phyloP scores from a whole-genome alignment of 2,797 vertebrate species.

The Esox masquinongy region DNA sequence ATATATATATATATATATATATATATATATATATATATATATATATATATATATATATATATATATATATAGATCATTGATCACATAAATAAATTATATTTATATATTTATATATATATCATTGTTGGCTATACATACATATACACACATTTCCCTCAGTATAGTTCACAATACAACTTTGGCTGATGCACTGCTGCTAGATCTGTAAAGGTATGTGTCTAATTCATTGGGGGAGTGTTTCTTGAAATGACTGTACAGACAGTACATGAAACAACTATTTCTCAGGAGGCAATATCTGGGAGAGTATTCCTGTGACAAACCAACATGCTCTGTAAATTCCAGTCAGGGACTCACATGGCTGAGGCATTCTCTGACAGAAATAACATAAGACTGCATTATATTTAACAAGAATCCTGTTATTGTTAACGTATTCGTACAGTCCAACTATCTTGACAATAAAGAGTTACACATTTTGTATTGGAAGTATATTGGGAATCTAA shows the following conservation, averaged over 20 bases:
- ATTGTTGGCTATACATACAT: too few species aligned
- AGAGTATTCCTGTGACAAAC: slow-evolving; percentile 8
- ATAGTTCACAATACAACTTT: neutral
- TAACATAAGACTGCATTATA: neutral
- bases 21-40: too few species aligned
- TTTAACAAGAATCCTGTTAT: neutral
- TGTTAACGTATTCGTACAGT: neutral
- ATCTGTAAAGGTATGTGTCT: neutral
- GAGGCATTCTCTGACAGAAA: neutral
- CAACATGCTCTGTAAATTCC: neutral
- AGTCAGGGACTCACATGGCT: neutral
- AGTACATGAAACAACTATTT: neutral
- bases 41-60: too few species aligned
- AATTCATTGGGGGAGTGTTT: neutral
- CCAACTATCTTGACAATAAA: neutral
- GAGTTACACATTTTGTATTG: too few species aligned
- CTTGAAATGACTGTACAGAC: neutral
- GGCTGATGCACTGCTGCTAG: neutral
- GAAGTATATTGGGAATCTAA: too few species aligned
- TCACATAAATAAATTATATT: too few species aligned
- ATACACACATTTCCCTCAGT: neutral
- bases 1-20: too few species aligned
- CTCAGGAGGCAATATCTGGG: neutral
- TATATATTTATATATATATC: too few species aligned
- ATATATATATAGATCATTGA: too few species aligned